Base-by-base conservation (phyloP, 2,113 vertebrate species). In the Aleadryas rufinucha region DNA sequence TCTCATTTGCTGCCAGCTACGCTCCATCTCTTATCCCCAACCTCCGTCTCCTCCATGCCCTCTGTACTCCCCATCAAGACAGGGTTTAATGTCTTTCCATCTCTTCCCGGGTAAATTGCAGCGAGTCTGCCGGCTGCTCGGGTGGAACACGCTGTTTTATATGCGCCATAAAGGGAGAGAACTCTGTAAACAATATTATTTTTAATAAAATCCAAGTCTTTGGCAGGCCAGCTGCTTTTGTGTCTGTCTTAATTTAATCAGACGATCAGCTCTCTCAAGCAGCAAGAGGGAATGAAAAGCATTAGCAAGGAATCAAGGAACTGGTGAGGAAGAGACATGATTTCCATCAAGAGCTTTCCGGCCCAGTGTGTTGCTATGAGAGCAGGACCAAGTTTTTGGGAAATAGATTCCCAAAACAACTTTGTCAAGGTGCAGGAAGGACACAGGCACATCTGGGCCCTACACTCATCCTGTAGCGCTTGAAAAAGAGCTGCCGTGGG, bases 201-300 rank as follows among this genome's bases (percentile, higher is more conserved):
- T 97, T 97, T 94, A 97, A 97, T 97, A 97, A 98, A 97, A 97
- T 97, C 90, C 79, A 33, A 61, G 39, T 63, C 75, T 95, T 95
- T 96, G 93, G 97, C 90, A 95, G 89, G 72, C 93, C 93, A 90
- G 96, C 93, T 97, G 95, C 95, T 96, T 87, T 91, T 79, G 68
- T 88, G 78, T 96, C 93, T 96, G 90, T 96, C 96, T 97, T 95
- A 97, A 97, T 98, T 96, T 97, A 97, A 97, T 96, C 96, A 95
- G 90, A 96, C 47, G 22, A 95, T 96, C 92, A 76, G 92, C 94
- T 96, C 93, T 94, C 91, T 93, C 82, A 86, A 97, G 90, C 94
- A 93, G 84, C n/a, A 47, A 89, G 75, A 76, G 60, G 79, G 93
- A 97, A 94, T 95, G 96, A 94, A 89, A 89, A 95, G 83, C 56